Conservation (phyloP, 2,113 vertebrate species). For the Micronycteris hirsuta region DNA sequence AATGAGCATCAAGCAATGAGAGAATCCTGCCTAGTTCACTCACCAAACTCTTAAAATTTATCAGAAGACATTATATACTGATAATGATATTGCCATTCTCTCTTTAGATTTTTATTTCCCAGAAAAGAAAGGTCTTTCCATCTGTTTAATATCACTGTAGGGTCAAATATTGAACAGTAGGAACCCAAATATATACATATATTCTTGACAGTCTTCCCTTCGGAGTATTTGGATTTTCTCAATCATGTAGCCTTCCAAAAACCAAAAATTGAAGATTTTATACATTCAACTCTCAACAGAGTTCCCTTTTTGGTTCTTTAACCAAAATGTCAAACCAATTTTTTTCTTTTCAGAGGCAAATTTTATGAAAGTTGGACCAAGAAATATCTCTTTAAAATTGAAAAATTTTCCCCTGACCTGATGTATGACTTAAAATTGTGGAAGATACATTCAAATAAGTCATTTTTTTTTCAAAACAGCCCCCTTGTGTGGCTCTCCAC, state of each 20-base stretch:
- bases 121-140: conserved; percentile 5
- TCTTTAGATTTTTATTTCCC: neutral
- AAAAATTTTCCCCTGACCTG: neutral
- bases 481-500: neutral
- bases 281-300: neutral
- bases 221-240: neutral
- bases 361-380: neutral
- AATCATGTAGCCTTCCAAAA: neutral
- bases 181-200: neutral
- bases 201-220: neutral
- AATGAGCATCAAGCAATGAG: neutral
- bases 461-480: neutral
- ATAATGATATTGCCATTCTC: neutral
- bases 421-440: neutral
- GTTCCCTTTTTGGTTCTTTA: neutral
- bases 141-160: neutral
- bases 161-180: neutral
- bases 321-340: neutral
- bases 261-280: neutral
- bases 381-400: neutral
- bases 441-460: neutral
- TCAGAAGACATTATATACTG: neutral
- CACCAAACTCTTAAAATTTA: neutral
- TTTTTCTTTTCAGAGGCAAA: conserved; percentile 24
- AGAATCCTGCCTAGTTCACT: neutral